These are phyloP conservation scores for Sminthopsis crassicaudata DNA, from an alignment of 2,113 vertebrate species.

Conservation along the genomic window DNA sequence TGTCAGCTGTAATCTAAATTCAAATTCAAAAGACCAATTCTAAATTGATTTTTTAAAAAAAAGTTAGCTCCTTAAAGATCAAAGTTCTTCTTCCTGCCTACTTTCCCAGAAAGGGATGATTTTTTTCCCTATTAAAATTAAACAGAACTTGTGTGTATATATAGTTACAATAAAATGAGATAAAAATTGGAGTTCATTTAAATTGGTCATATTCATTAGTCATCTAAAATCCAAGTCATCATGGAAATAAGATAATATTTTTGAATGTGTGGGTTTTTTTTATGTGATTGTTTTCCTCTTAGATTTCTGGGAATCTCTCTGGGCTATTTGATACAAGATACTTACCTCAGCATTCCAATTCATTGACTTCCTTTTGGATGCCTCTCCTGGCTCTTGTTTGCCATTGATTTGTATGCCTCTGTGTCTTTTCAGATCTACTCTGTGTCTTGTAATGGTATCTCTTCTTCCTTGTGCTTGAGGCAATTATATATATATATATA, in stretches of 20 bases:
- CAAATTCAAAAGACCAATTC: conserved; percentile 27
- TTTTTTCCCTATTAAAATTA: background rate
- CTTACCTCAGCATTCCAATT: background rate
- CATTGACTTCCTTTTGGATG: conserved; percentile 13
- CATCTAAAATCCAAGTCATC: conserved; percentile 11
- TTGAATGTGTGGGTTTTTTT: conserved; percentile 5
- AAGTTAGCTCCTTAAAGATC: conserved; percentile 48
- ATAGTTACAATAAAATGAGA: background rate
- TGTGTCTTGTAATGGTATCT: background rate
- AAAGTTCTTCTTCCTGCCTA: background rate
- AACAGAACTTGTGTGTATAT: background rate
- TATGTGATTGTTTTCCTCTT: conserved; percentile 50
- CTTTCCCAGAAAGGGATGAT: background rate
- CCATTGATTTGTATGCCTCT: conserved; percentile 32
- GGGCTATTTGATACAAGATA: background rate
- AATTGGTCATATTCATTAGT: conserved; percentile 29
- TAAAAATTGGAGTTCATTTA: conserved; percentile 43
- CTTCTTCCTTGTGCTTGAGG: background rate
- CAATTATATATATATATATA: background rate
- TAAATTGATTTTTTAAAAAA: conserved; percentile 44
- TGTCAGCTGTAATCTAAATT: background rate
- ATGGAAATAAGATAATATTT: conserved; percentile 35
- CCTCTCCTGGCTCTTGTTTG: conserved; percentile 15
- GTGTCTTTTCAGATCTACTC: background rate
- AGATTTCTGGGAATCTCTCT: conserved; percentile 42